A percentile compares a stretch with the other conserved stretches of the same genome.
Evolutionary conservation across 2,113 vertebrate species (phyloP).

Genomic region (Rhodinocichla rosea): DNA sequence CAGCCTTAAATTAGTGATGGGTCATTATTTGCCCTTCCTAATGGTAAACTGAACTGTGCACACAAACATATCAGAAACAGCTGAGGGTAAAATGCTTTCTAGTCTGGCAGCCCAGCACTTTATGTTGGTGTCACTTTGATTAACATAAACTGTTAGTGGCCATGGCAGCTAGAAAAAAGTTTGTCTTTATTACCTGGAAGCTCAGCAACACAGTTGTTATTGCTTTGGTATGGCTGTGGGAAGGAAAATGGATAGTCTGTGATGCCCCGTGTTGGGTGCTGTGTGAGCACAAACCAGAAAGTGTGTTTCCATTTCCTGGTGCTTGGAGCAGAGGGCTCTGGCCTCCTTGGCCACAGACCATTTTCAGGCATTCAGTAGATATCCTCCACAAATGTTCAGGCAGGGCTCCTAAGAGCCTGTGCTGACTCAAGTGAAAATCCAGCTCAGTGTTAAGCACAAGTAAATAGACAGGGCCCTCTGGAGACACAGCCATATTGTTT

Average conservation of each 20-base stretch:
- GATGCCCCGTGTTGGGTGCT: rapidly evolving
- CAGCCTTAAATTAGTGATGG: not conserved
- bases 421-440: not conserved
- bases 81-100: slow-evolving; percentile 9
- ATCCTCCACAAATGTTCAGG: not conserved
- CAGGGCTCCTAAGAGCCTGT: not conserved
- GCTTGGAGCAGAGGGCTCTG: not conserved
- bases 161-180: not conserved
- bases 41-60: slow-evolving; percentile 16
- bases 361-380: not conserved
- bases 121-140: not conserved
- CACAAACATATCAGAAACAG: slow-evolving; percentile 42
- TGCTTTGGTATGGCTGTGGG: not conserved
- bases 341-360: not conserved
- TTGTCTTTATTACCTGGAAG: not conserved
- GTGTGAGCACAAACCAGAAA: not conserved
- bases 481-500: not conserved
- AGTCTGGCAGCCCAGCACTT: not conserved
- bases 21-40: slow-evolving; percentile 16
- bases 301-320: not conserved
- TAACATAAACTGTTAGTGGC: slow-evolving; percentile 6
- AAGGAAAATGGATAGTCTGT: not conserved
- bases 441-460: not conserved
- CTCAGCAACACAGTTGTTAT: not conserved
- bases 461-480: not conserved